Base-by-base conservation (phyloP, 2,797 vertebrate genomes). In the Emys orbicularis region DNA sequence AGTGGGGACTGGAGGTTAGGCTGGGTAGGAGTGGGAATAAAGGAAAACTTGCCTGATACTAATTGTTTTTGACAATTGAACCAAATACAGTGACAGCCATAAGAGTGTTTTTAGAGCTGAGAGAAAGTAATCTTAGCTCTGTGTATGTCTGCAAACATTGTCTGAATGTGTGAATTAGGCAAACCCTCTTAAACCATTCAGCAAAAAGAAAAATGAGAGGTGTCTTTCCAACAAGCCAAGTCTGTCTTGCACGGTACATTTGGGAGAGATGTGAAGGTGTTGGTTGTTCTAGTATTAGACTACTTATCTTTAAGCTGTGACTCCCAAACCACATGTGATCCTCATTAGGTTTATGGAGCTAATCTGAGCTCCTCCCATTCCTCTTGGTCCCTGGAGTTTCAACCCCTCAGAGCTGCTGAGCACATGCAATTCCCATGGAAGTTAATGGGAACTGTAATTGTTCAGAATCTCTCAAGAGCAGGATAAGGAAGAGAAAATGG, bases 61-160 rank as follows among this genome's bases (percentile, higher is more conserved):
- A 83, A 85, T 87, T 87, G 85, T 90, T 94, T 31, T 92, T 90
- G 93, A 83, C 83, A 94, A 80, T 2, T 90, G 77, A 84, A 81
- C 83, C 89, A 87, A 86, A 76, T 82, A 37, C 34, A 52, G 87
- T 88, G 77, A 1, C 92, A 52, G 21, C n/a, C 19, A 82, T 79
- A 80, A 68, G 72, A 59, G 13, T 41, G 49, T 74, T 77, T 49
- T 59, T 37, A 59, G 31, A 19, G 31, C 41, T 83, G 6, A 49
- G 27, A 49, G 74, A 47, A 77, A 77, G 44, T 29, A 77, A 49
- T 41, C 8, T 50, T 31, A 18, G 50, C 0, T 84, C 61, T 83
- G 4, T 90, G 92, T 74, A 37, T 53, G 15, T 84, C 79, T 83
- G 27, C 52, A 95, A 83, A 79, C 90, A 37, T 15, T 88, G 34